Evolutionary conservation across 2,888 invertebrate genomes (phyloP), one percentile per base, ranked within the genome.

Genomic region (Cataglyphis cursor): DNA sequence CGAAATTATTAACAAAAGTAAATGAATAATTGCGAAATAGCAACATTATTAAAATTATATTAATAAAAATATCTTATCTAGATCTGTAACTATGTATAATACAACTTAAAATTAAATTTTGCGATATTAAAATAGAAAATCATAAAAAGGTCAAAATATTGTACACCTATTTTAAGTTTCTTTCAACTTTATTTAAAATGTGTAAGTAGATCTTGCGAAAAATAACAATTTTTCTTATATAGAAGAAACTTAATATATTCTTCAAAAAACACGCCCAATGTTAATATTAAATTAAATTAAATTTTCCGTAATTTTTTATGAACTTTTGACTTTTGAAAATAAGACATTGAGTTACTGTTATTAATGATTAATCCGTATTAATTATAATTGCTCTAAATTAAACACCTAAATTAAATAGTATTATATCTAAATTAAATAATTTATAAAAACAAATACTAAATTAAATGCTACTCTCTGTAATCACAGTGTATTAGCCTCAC

Each of bases 401-500:
- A 18, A 15, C 8, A 54, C 8, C 5, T 48, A 18, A 48, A 48
- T 48, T 18, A 48, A 48, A 41, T 3, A 41, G n/a, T 48, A 2
- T n/a, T 18, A 48, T 48, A 6, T 18, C 18, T n/a, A 15, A 48
- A n/a, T 6, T 48, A 8, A 48, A 48, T 48, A 48, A 48, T 48
- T 48, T 5, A 18, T 48, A 48, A 48, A 15, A 48, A 18, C 18
- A 48, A 48, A 48, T 18, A 48, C 41, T 41, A 41, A 41, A 41
- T 48, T 18, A 48, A 48, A 48, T 48, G 8, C 8, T 48, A 48
- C 48, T n/a, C n/a, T 65, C 12, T n/a, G 41, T 15, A 41, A 41
- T 21, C 41, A 44, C 35, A 15, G 24, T 73, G 61, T 51, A 73
- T 80, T 68, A 61, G 61, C 31, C 72, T 75, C 62, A 41, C 68